These are phyloP conservation scores for Epinotia ramella DNA, from an alignment of 2,888 invertebrate species.

Conservation along the genomic window DNA sequence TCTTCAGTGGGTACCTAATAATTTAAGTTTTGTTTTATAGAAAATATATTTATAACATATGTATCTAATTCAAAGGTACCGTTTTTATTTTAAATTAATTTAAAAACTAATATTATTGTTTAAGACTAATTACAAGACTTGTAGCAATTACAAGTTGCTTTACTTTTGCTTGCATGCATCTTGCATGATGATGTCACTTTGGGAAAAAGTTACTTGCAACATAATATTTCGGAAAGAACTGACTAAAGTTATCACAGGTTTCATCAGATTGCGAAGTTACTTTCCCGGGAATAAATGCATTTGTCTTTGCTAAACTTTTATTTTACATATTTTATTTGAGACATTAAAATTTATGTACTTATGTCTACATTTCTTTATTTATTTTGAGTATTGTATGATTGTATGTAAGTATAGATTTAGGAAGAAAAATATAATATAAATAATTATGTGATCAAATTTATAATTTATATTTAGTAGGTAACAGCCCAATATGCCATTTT, in stretches of 20 bases:
- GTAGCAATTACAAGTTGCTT: slow-evolving; percentile 23
- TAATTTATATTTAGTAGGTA: too few relatives aligned
- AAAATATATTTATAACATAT: too few relatives aligned
- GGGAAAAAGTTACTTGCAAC: neutral
- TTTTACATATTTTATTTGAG: too few relatives aligned
- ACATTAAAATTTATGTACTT: too few relatives aligned
- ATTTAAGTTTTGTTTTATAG: too few relatives aligned
- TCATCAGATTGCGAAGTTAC: neutral
- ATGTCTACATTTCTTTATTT: neutral
- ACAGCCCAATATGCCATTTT: slow-evolving; percentile 1
- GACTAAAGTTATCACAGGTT: neutral
- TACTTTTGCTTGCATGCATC: neutral
- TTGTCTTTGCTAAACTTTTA: neutral
- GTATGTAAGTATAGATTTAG: too few relatives aligned
- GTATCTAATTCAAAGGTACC: neutral
- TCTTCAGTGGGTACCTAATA: too few relatives aligned
- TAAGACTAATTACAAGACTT: slow-evolving; percentile 21
- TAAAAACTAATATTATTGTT: neutral
- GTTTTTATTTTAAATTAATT: neutral
- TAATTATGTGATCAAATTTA: slow-evolving; percentile 9
- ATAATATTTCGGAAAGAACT: neutral
- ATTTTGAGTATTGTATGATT: neutral
- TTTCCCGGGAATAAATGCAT: neutral
- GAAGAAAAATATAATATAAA: neutral
- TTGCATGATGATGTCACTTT: too few relatives aligned